Evolutionary conservation across 2,888 invertebrate genomes (phyloP), one percentile per base, ranked within the genome.

Genomic region (Drosophila recens): DNA sequence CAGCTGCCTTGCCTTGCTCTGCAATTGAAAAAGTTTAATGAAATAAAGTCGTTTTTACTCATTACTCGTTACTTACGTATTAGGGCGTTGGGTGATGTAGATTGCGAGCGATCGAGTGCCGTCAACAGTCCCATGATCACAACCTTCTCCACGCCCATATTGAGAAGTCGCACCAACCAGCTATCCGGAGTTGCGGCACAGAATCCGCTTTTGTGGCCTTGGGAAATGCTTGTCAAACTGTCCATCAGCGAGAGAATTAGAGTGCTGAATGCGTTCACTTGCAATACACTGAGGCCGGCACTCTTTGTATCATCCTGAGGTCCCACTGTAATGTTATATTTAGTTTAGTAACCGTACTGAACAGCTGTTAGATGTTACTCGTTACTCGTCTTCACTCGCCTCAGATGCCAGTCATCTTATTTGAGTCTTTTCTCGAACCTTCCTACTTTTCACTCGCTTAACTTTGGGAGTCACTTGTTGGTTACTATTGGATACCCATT

Each of bases 161-260:
- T 49, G 2, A 89, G 56, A 0, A 89, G 72, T 13, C 85, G 87
- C 0, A 84, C 84, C 1, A 84, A 68, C 84, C 89, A 85, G 20
- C 70, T 74, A 0, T 80, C 68, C 0, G 67, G 33, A 3, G 72
- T 61, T 0, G 89, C 84, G 1, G 89, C 75, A 54, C 84, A 85
- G 49, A 87, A 59, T 5, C 74, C 79, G 8, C 81, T 89, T n/a
- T 43, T 40, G 9, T 75, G 43, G 2, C 89, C 89, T 3, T 71
- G 40, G 15, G 84, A 67, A 42, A 85, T 89, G 0, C 57, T 43
- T 0, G 65, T 64, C 8, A 85, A 45, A 17, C 87, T 84, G 20
- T 89, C 72, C 68, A 76, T 53, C 3, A 89, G 43, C 1, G 87
- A 72, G 9, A 70, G 27, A n/a, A 84, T 83, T 0, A 85, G 48